Base-by-base conservation (phyloP, 1,140 invertebrate genomes). In the Akabosia matsudoensis region DNA sequence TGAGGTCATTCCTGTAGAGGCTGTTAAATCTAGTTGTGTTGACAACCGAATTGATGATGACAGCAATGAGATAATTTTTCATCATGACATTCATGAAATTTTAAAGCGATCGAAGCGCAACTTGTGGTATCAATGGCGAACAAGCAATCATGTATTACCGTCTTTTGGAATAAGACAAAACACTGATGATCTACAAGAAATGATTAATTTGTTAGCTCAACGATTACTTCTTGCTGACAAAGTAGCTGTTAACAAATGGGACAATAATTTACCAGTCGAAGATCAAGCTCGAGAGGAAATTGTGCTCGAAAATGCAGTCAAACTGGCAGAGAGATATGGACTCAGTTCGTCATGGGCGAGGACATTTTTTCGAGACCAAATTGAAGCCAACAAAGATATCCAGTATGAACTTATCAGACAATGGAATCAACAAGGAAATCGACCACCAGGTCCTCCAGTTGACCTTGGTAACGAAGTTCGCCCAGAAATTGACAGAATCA, bases 381-480 rank as follows among this genome's bases (percentile, higher is more conserved):
- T 77, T 14, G 76, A 77, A 56, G 76, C 76, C 7, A 77, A 74
- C 24, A 77, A 77, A 71, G 72, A 77, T 74, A 70, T 77, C 33
- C 76, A 77, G 30, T 67, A 45, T 70, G 76, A 33, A 28, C 28
- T 77, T 0, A 51, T 70, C 33, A 33, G 28, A 33, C 31, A 22
- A 28, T 77, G 76, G 76, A 13, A 67, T 18, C 28, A 22, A 31
- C 2, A 28, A 14, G 73, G 72, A 0, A 71, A 45, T 22, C 52
- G 76, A 52, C 72, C 76, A 0, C 18, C 33, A 7, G 72, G 76
- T 51, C 76, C 76, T 4, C 3, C 72, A 7, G 76, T 77, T 0
- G 64, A 77, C 70, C 52, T 77, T 4, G 61, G 30, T 2, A 74
- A 30, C 16, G 72, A 77, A 33, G 52, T 77, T 54, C 24, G 73